Base-by-base conservation (phyloP, 2,113 vertebrate genomes). In the Aphelocoma coerulescens region DNA sequence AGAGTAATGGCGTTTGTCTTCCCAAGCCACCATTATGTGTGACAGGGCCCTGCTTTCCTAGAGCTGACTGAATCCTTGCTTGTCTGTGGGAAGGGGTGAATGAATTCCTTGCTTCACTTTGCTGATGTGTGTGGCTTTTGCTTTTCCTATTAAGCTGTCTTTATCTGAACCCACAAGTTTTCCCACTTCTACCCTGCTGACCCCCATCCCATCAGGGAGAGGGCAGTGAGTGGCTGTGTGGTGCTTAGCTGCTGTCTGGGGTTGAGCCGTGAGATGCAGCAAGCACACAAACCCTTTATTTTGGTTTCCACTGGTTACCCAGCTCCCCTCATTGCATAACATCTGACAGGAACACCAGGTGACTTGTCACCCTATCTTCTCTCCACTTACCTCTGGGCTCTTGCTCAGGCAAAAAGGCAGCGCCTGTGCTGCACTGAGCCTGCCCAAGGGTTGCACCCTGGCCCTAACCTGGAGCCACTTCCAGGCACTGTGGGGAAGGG, bases 401-500 rank as follows among this genome's bases (percentile, higher is more conserved):
- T 26, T 23, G 11, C 10, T 12, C 1, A 6, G 41, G 21, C 43
- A 14, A 41, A 48, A 79, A 79, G 15, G 28, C 46, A 41, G 22
- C 13, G 1, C 23, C 55, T 30, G 67, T 8, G 4, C 59, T 59
- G 27, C 5, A 1, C 26, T 1, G 3, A 80, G 35, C 48, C 80
- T 44, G 13, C 28, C 48, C 15, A 39, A 48, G 18, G 19, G 33
- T 22, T 28, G 66, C 26, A 39, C 24, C 32, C 20, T 24, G 10
- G 30, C 32, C 48, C 48, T 49, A 4, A 24, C 33, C 35, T 30
- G 66, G 16, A 76, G 11, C 37, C 4, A 2, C 22, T 69, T n/a
- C 41, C 46, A 58, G 24, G 24, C 23, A 32, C 37, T 1, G 1
- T 0, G 1, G 35, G 23, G 44, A 35, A 72, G 26, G 68, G 9